Evolutionary conservation across 2,888 invertebrate species (phyloP).

Genomic region (Aphrophora alni): DNA sequence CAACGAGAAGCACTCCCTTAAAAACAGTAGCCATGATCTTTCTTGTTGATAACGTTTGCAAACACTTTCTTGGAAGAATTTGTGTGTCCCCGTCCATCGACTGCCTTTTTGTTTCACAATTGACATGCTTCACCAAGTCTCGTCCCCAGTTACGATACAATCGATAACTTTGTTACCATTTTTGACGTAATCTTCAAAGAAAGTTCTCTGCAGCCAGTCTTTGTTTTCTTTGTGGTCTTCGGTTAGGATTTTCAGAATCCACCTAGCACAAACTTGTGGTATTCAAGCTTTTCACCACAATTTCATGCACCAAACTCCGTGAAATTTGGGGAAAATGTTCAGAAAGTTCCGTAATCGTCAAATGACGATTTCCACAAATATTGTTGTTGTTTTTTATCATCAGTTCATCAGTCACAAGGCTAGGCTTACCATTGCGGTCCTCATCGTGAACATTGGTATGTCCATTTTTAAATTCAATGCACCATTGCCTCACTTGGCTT

Average conservation of each 20-base stretch:
- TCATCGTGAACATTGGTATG: neutral
- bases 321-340: neutral
- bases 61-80: slow-evolving; percentile 17
- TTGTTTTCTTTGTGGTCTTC: neutral
- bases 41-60: slow-evolving; percentile 35
- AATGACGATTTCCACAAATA: neutral
- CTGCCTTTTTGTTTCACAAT: slow-evolving; percentile 18
- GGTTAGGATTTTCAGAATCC: neutral
- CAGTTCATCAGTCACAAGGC: neutral
- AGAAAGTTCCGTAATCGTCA: neutral
- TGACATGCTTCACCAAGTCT: slow-evolving; percentile 18
- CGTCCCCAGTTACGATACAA: neutral
- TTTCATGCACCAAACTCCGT: neutral
- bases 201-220: neutral
- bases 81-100: slow-evolving; percentile 20
- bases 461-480: neutral
- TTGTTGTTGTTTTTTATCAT: neutral
- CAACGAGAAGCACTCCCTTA: slow-evolving; percentile 36
- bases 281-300: neutral
- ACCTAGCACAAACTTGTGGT: neutral
- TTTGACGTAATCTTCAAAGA: neutral
- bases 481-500: neutral
- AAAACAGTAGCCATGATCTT: slow-evolving; percentile 40
- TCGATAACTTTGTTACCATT: neutral
- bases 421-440: neutral